Base-by-base conservation (phyloP, 2,797 vertebrate species). In the Pangasius djambal region DNA sequence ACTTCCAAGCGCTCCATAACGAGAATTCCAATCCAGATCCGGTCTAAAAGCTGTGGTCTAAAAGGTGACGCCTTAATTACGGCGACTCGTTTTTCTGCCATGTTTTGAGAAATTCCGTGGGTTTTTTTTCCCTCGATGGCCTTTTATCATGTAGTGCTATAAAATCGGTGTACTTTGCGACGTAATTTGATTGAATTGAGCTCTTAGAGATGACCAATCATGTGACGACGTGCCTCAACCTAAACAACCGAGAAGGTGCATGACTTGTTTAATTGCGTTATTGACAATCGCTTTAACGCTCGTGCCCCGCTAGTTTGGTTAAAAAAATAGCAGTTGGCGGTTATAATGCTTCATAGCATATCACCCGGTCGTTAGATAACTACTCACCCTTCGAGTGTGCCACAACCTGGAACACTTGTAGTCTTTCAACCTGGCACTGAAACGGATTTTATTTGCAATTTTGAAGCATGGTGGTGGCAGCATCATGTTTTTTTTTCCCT, bases 61-160 rank as follows among this genome's bases (percentile, higher is more conserved):
- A n/a, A n/a, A 91, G 85, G 88, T 89, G 91, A 91, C 89, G 84
- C 89, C 85, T 91, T 91, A 92, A 93, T 92, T 92, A 91, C 86
- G 90, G 91, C 78, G 85, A 87, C 87, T 78, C 91, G 93, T 93
- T 50, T 75, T 61, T 34, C 52, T 88, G 88, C 72, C 90, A 90
- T 63, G 74, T 93, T 91, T 89, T 85, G 87, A 93, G 91, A 92
- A 89, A 91, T 86, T 89, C 7, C 85, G 90, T 88, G 16, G 2
- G 3, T 18, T 34, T 2, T 18, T 31, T 15, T 93, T 92, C 25
- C 78, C 93, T 50, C 87, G 6, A 10, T 22, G 61, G 7, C 63
- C 83, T 69, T 85, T 69, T 52, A 69, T 84, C 82, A 84, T 12
- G 28, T 50, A 20, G 40, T n/a, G 59, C 61, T 83, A 7, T n/a